Evolutionary conservation across 2,797 vertebrate species (phyloP).

Genomic region (Cottoperca gobio): DNA sequence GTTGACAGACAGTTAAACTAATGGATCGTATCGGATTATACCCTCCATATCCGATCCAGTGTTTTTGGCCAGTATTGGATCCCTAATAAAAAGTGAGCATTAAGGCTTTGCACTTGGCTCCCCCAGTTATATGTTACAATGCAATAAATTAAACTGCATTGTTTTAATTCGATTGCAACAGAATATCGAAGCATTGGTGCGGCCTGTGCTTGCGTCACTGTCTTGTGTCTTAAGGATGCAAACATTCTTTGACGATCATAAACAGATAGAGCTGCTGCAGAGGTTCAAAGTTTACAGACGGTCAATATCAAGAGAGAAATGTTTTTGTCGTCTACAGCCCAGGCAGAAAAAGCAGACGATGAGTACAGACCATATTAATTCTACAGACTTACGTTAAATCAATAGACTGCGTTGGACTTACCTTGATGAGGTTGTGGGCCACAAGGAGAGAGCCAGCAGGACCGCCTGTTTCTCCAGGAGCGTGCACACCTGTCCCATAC

Average conservation of each 20-base stretch:
- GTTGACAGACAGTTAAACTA: too few species aligned
- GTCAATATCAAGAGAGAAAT: neutral
- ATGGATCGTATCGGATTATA: too few species aligned
- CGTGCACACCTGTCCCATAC: conserved; percentile 91
- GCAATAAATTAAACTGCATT: neutral
- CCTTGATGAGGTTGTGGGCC: conserved; percentile 97
- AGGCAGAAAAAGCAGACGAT: neutral
- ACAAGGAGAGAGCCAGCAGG: conserved; percentile 84
- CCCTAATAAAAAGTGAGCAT: neutral
- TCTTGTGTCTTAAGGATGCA: conserved; percentile 37
- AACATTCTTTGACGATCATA: conserved; percentile 55
- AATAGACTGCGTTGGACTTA: conserved; percentile 67
- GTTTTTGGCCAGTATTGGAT: too few species aligned
- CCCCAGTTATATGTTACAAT: neutral
- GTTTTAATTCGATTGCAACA: neutral
- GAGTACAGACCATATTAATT: neutral
- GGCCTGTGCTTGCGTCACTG: conserved; percentile 2
- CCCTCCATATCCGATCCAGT: too few species aligned
- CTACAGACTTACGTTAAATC: neutral
- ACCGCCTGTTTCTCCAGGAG: conserved; percentile 90
- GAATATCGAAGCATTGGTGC: neutral
- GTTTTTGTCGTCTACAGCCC: neutral
- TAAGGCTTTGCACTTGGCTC: neutral
- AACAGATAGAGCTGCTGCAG: conserved; percentile 39
- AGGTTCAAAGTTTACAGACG: conserved; percentile 60